These are phyloP conservation scores for Tachina fera DNA, from an alignment of 2,888 invertebrate species.

Conservation along the genomic window DNA sequence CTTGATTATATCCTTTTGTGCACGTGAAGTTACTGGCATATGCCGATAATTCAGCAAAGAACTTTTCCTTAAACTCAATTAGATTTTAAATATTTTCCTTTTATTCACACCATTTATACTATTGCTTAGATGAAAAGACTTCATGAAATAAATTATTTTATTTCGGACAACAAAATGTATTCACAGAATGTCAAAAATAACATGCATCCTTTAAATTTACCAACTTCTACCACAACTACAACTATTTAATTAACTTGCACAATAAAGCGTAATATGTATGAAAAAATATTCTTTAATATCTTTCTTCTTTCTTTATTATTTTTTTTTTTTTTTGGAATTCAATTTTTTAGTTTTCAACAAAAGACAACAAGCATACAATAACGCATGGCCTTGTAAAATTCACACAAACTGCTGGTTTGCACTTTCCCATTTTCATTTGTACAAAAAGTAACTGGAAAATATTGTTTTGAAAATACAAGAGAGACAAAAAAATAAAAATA, in stretches of 20 bases:
- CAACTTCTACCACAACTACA: background rate
- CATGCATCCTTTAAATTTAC: background rate
- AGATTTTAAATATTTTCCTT: no score
- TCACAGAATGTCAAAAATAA: background rate
- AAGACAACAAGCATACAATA: background rate
- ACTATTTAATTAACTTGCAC: constrained; percentile 54
- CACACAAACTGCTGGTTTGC: background rate
- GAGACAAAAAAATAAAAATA: background rate
- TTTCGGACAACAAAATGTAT: background rate
- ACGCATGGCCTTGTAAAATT: background rate
- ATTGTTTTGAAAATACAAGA: background rate
- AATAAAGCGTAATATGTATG: constrained; percentile 33
- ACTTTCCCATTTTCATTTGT: background rate
- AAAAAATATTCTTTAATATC: background rate
- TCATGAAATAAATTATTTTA: no score
- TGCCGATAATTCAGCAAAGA: no score
- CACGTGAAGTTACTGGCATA: no score
- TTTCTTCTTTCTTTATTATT: background rate
- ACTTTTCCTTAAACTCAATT: no score
- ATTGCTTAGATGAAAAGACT: no score
- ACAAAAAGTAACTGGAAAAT: background rate
- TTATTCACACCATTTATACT: no score
- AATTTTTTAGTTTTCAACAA: background rate
- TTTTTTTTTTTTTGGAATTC: background rate
- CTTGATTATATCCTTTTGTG: no score